Percentiles rank a stretch among this genome's conserved stretches.
These are phyloP conservation scores for Catagonus wagneri DNA, from an alignment of 2,113 vertebrate genomes.

Conservation along the genomic window DNA sequence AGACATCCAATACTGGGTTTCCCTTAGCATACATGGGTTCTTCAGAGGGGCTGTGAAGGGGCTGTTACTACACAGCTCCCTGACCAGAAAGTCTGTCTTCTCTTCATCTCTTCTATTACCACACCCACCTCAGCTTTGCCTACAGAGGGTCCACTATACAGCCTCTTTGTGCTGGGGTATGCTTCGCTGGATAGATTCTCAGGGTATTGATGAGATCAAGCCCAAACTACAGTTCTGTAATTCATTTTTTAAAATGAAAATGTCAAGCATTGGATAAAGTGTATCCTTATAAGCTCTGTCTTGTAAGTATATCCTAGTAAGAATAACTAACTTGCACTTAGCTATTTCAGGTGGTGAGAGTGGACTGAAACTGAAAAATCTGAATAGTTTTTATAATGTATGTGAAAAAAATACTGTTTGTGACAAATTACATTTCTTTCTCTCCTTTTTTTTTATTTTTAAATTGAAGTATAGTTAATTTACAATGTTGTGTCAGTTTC, in stretches of 20 bases:
- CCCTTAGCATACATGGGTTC: not conserved
- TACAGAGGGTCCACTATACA: not conserved
- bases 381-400: not conserved
- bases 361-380: not conserved
- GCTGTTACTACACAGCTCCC: not conserved
- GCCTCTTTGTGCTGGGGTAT: not conserved
- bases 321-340: not conserved
- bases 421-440: not conserved
- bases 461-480: too few relatives aligned
- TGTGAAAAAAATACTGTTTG: not conserved
- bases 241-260: not conserved
- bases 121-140: not conserved
- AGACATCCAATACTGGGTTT: not conserved
- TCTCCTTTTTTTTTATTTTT: too few relatives aligned
- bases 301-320: not conserved
- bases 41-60: not conserved
- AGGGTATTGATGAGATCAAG: not conserved
- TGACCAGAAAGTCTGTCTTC: not conserved
- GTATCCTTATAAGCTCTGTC: not conserved
- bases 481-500: too few relatives aligned
- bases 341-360: not conserved
- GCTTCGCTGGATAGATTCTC: not conserved
- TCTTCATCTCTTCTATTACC: not conserved
- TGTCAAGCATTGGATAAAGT: not conserved
- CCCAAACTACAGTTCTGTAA: not conserved